Percentiles rank a stretch among this genome's conserved stretches.
Evolutionary conservation across 2,797 vertebrate species (phyloP).

Genomic region (Amblyopsis hoosieri): DNA sequence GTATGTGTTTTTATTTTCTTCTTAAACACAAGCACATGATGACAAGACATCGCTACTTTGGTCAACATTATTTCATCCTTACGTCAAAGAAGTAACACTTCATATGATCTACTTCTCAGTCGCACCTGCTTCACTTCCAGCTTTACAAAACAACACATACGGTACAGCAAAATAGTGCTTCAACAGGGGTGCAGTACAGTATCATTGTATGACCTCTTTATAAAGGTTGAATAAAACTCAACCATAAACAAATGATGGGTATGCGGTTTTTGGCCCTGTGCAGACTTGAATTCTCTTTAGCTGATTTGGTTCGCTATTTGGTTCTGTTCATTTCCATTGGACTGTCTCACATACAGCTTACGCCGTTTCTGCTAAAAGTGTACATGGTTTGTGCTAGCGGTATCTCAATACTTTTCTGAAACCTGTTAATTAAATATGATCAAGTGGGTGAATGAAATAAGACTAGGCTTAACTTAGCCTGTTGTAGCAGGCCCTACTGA

Average conservation of each 20-base stretch:
- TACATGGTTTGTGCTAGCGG: constrained; percentile 30
- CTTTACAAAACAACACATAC: constrained; percentile 45
- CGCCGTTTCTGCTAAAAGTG: constrained; percentile 1
- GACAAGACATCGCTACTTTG: constrained; percentile 22
- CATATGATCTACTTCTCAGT: constrained; percentile 26
- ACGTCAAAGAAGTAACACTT: constrained; percentile 55
- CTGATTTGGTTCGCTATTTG: neutral
- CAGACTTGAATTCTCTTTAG: constrained; percentile 26
- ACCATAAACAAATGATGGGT: constrained; percentile 39
- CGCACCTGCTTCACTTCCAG: constrained; percentile 43
- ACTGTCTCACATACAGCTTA: neutral
- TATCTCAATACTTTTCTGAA: constrained; percentile 22
- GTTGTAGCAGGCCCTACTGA: constrained; percentile 11
- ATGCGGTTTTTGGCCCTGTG: constrained; percentile 17
- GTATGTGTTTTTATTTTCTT: too few relatives aligned
- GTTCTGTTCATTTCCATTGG: too few relatives aligned
- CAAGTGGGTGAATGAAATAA: constrained; percentile 6
- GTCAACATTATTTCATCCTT: constrained; percentile 65
- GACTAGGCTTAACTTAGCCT: constrained; percentile 13
- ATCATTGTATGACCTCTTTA: constrained; percentile 31
- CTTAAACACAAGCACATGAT: neutral
- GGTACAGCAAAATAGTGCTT: constrained; percentile 52
- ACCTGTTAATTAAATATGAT: neutral
- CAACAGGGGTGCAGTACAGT: constrained; percentile 25
- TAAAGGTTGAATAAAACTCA: constrained; percentile 77